A percentile compares a stretch with the other conserved stretches of the same genome.
Conservation (phyloP, 2,888 invertebrate genomes). For the Limenitis camilla region DNA sequence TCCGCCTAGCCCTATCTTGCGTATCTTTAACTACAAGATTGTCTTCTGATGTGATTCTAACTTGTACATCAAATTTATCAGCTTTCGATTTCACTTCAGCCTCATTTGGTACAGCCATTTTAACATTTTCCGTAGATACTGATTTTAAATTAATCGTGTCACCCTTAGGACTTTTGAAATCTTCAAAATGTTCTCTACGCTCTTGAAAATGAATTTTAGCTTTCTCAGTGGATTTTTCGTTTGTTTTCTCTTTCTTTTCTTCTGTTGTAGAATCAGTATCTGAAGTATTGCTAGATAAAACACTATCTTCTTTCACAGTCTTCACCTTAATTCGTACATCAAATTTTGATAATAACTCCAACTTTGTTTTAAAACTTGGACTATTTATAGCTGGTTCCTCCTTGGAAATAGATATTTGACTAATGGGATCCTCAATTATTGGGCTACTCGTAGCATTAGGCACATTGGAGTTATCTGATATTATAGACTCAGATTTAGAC, state of each 20-base stretch:
- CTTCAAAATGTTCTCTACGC: slow-evolving; percentile 44
- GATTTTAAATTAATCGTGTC: slow-evolving; percentile 47
- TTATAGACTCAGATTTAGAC: slow-evolving; percentile 28
- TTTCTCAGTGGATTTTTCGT: slow-evolving; percentile 30
- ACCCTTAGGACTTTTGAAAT: slow-evolving; percentile 37
- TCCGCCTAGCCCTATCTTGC: slow-evolving; percentile 44
- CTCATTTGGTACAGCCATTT: slow-evolving; percentile 68
- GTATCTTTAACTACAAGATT: slow-evolving; percentile 60
- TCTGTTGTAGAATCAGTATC: slow-evolving; percentile 51
- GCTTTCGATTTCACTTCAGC: slow-evolving; percentile 54
- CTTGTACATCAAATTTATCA: slow-evolving; percentile 69
- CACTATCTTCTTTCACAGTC: slow-evolving; percentile 57
- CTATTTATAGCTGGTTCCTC: slow-evolving; percentile 31
- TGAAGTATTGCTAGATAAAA: slow-evolving; percentile 52
- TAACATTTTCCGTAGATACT: slow-evolving; percentile 53
- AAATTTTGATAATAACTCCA: slow-evolving; percentile 69
- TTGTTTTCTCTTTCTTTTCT: slow-evolving; percentile 33
- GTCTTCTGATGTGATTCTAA: slow-evolving; percentile 67
- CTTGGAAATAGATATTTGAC: slow-evolving; percentile 39
- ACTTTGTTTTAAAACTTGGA: slow-evolving; percentile 58
- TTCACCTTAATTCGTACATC: slow-evolving; percentile 71
- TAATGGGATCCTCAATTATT: slow-evolving; percentile 37
- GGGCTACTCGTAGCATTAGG: slow-evolving; percentile 34
- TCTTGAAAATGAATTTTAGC: slow-evolving; percentile 42
- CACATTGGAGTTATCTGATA: slow-evolving; percentile 33